Evolutionary conservation across 2,888 invertebrate genomes (phyloP).

Genomic region (Cephus sareptanus): DNA sequence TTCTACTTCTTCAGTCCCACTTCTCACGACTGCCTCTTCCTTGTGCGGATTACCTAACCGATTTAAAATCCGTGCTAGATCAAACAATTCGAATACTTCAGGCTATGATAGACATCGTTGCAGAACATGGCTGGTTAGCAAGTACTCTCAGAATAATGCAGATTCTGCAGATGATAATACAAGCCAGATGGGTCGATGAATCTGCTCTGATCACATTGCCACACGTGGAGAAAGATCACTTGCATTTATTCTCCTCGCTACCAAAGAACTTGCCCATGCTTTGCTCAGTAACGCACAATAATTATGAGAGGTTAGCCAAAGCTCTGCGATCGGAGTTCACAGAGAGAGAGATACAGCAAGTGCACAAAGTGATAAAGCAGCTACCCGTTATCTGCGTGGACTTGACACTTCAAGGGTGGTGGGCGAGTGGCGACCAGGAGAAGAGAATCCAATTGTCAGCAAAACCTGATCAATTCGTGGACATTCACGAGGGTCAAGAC

Average conservation of each 20-base stretch:
- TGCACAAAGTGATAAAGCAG: slow-evolving; percentile 55
- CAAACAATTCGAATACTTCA: slow-evolving; percentile 93
- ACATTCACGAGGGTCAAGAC: slow-evolving; percentile 67
- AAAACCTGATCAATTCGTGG: slow-evolving; percentile 31
- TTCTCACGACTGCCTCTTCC: slow-evolving; percentile 86
- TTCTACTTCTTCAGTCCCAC: slow-evolving; percentile 93
- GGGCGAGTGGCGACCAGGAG: slow-evolving; percentile 18
- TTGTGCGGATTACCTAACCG: slow-evolving; percentile 94
- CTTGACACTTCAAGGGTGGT: slow-evolving; percentile 43
- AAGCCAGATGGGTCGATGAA: slow-evolving; percentile 88
- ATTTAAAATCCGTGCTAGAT: slow-evolving; percentile 96
- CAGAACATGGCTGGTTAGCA: slow-evolving; percentile 90
- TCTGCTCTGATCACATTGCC: slow-evolving; percentile 83
- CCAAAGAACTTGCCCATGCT: slow-evolving; percentile 70
- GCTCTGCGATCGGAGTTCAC: slow-evolving; percentile 75
- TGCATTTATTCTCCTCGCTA: slow-evolving; percentile 68
- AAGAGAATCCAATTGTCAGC: slow-evolving; percentile 32
- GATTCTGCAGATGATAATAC: slow-evolving; percentile 90
- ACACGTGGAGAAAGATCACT: slow-evolving; percentile 75
- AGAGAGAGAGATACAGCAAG: slow-evolving; percentile 76
- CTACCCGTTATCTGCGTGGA: slow-evolving; percentile 57
- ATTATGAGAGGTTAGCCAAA: slow-evolving; percentile 72
- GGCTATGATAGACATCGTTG: slow-evolving; percentile 96
- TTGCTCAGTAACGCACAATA: slow-evolving; percentile 68
- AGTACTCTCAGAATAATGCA: slow-evolving; percentile 82